Base-by-base conservation (phyloP, 2,797 vertebrate genomes). In the Thalassophryne amazonica region DNA sequence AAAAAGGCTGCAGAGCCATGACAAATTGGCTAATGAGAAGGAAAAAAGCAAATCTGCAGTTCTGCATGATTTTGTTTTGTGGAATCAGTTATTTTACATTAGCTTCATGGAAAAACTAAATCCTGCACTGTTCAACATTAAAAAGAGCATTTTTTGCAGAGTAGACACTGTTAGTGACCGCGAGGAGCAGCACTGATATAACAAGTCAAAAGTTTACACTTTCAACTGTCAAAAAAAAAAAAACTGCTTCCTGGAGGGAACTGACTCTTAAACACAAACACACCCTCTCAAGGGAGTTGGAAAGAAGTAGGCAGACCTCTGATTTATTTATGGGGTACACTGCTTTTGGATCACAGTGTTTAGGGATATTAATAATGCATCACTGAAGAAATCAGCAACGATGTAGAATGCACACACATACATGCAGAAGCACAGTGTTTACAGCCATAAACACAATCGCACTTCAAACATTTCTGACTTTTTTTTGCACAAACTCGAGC, bases 281-380 rank as follows among this genome's bases (percentile, higher is more conserved):
- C n/a, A 2, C 3, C 5, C 24, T 60, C 60, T 61, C 54, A 7
- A 17, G 47, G 47, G 70, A 76, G 54, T 19, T 1, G 66, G 34
- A 29, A 35, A 3, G 30, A 73, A 76, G 57, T 37, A 29, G 41
- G 60, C 60, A 50, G 33, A 51, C 40, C 31, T 59, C 51, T 84
- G 50, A 69, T 81, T 85, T 81, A 87, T 86, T 87, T 45, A 87
- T 81, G 48, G 60, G 41, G 28, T 53, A 65, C 61, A 68, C 59
- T 71, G 69, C 62, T 66, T 74, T 76, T 61, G 55, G 64, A 81
- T 78, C 66, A 47, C 30, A 48, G 66, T 80, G 79, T 86, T 86
- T 83, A 85, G 56, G 37, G 10, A 13, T 48, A 78, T 85, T 61
- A 84, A 85, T 77, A 77, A 81, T 88, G 73, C n/a, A 82, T 57